Evolutionary conservation across 2,797 vertebrate genomes (phyloP).

Genomic region (Dryobates pubescens): DNA sequence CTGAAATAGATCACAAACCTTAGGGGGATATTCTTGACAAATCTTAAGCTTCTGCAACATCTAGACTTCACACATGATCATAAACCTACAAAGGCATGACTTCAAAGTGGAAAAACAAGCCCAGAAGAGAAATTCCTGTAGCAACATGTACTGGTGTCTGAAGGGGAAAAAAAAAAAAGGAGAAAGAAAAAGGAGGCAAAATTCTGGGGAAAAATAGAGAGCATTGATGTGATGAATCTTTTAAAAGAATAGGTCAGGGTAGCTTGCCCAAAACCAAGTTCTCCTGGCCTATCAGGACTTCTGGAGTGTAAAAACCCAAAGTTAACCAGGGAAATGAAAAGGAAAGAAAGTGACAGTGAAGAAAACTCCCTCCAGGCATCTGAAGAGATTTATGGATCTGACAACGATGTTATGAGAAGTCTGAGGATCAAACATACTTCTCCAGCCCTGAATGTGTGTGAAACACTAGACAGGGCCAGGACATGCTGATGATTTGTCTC

Average conservation of each 20-base stretch:
- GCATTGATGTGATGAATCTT: not conserved
- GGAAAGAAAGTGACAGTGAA: not conserved
- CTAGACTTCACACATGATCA: not conserved
- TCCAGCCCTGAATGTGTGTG: not conserved
- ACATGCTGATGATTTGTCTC: not conserved
- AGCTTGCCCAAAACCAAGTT: not conserved
- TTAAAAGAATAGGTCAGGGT: not conserved
- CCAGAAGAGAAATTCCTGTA: slow-evolving; percentile 36
- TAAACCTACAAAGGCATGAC: slow-evolving; percentile 47
- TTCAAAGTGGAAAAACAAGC: slow-evolving; percentile 54
- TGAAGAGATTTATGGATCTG: slow-evolving; percentile 12
- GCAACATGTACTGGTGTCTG: not conserved
- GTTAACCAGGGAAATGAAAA: not conserved
- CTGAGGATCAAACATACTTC: not conserved
- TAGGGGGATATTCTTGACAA: slow-evolving; percentile 49
- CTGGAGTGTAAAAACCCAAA: not conserved
- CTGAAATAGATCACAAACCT: slow-evolving; percentile 48
- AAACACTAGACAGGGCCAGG: not conserved
- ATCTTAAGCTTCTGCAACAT: slow-evolving; percentile 39
- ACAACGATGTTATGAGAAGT: not conserved
- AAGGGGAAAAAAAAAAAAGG: not conserved
- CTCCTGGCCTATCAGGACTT: not conserved
- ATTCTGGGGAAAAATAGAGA: slow-evolving; percentile 6
- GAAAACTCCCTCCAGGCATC: not conserved
- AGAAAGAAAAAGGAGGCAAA: not conserved